phyloP scores from a whole-genome alignment of 2,113 vertebrate species.

The Semicossyphus pulcher region DNA sequence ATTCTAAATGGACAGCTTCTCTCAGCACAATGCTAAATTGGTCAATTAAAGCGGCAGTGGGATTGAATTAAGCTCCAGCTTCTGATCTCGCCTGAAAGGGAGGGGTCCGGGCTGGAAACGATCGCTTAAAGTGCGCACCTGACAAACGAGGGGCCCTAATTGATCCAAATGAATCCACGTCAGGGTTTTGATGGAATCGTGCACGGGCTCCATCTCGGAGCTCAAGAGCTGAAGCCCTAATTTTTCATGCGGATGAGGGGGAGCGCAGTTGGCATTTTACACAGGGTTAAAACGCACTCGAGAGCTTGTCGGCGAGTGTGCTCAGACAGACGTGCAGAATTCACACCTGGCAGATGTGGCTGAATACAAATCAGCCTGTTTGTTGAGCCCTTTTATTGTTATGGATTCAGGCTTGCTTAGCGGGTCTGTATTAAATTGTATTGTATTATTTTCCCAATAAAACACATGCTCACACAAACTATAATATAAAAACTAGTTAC shows the following conservation, averaged over 20 bases:
- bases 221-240: slow-evolving; percentile 63
- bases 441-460: slow-evolving; percentile 49
- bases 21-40: slow-evolving; percentile 83
- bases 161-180: slow-evolving; percentile 80
- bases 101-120: slow-evolving; percentile 70
- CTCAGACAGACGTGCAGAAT: slow-evolving; percentile 28
- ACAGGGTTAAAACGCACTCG: slow-evolving; percentile 63
- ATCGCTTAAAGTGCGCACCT: slow-evolving; percentile 74
- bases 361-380: slow-evolving; percentile 56
- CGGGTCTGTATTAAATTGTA: slow-evolving; percentile 33
- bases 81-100: slow-evolving; percentile 73
- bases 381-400: slow-evolving; percentile 35
- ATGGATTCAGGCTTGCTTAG: slow-evolving; percentile 12
- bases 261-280: slow-evolving; percentile 44
- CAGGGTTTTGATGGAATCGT: slow-evolving; percentile 77
- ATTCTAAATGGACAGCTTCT: slow-evolving; percentile 82
- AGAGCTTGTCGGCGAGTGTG: slow-evolving; percentile 35
- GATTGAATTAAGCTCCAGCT: slow-evolving; percentile 82
- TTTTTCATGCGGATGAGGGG: slow-evolving; percentile 60
- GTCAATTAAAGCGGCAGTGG: slow-evolving; percentile 81
- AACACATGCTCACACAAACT: slow-evolving; percentile 41
- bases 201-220: slow-evolving; percentile 53
- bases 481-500: slow-evolving; percentile 21
- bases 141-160: slow-evolving; percentile 77
- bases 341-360: slow-evolving; percentile 25